Base-by-base conservation (phyloP, 2,888 invertebrate genomes). In the Hetaerina titia region DNA sequence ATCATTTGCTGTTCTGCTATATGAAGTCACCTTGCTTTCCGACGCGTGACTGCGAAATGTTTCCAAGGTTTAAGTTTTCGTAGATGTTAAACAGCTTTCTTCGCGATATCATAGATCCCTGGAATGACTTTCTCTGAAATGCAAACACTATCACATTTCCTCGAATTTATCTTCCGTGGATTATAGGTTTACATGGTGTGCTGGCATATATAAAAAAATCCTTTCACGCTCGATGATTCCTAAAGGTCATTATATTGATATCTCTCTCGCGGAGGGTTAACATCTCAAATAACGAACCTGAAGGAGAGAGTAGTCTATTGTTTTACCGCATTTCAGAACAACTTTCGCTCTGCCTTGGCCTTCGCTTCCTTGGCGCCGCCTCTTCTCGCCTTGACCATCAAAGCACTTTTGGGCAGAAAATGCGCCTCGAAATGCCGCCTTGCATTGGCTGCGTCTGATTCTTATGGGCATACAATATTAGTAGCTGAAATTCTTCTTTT, bases 311-410 rank as follows among this genome's bases (percentile, higher is more conserved):
- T 81, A 31, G 2, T 69, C 69, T 69, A 17, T 2, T 9, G 81
- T 31, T 4, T 81, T 81, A 81, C 19, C 22, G 69, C 17, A 19
- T 1, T 13, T 31, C 2, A 31, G 11, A 81, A 31, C 25, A 31
- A 81, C 81, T 81, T 81, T 81, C 81, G 81, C 31, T 31, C 81
- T 31, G 69, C 69, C 69, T 69, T 69, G n/a, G n/a, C 69, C 69
- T n/a, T 69, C 5, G 69, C 22, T n/a, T 22, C n/a, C 69, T 45
- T 45, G 45, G 45, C 22, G 69, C 69, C n/a, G 22, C 45, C 45
- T 45, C 45, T 45, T 45, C 45, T 45, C 4, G 45, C 45, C 45
- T 45, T 45, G 45, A 45, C 45, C 45, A 45, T 45, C 45, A 45
- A 45, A 45, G 45, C 45, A 4, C 45, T 4, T 45, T 45, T 45